phyloP scores from a whole-genome alignment of 2,888 invertebrate genomes.

The Cephus spinipes region DNA sequence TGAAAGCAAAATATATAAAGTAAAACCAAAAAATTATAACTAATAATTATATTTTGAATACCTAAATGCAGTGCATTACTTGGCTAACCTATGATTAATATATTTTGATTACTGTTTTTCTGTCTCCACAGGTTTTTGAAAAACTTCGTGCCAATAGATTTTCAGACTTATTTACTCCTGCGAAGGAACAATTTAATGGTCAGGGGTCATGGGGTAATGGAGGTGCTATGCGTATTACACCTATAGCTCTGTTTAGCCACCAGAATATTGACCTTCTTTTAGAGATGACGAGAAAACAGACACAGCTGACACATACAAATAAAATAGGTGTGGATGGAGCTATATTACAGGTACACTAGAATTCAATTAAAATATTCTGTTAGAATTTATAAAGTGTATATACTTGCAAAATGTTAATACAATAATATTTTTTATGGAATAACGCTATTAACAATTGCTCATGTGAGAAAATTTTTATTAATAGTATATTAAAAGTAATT shows the following conservation, averaged over 20 bases:
- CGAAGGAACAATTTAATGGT: slow-evolving; percentile 75
- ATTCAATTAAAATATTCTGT: neutral
- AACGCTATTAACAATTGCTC: no score
- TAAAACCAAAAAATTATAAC: slow-evolving; percentile 8
- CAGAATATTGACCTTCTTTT: slow-evolving; percentile 68
- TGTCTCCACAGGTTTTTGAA: slow-evolving; percentile 66
- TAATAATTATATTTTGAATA: no score
- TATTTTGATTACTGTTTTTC: no score
- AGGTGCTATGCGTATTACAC: slow-evolving; percentile 80
- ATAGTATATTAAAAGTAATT: neutral
- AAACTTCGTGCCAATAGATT: slow-evolving; percentile 70
- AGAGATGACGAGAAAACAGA: slow-evolving; percentile 67
- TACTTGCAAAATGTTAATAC: neutral
- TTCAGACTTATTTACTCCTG: slow-evolving; percentile 73
- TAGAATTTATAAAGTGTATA: neutral
- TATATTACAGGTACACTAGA: slow-evolving; percentile 66
- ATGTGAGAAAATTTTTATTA: no score
- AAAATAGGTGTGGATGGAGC: slow-evolving; percentile 71
- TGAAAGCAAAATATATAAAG: neutral
- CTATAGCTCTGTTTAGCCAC: slow-evolving; percentile 74
- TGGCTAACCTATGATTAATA: neutral
- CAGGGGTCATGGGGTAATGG: slow-evolving; percentile 83
- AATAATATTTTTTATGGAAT: slow-evolving; percentile 5
- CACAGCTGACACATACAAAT: slow-evolving; percentile 76
- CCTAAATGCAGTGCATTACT: no score